Base-by-base conservation (phyloP, 2,888 invertebrate species). In the Drosophila recens region DNA sequence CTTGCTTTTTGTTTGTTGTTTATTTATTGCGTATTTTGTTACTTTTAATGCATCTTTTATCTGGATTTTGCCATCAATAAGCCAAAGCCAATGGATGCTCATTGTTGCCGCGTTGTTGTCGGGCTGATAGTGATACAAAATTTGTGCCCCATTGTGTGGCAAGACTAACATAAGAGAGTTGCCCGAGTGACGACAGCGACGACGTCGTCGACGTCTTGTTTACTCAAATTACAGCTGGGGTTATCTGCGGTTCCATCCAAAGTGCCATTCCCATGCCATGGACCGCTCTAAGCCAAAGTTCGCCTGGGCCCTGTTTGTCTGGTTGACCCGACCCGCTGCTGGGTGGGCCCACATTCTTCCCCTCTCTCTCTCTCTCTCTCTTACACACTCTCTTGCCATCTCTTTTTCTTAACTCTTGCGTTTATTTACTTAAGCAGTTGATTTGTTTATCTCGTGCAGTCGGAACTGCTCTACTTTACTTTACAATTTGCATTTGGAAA, bases 11-110 rank as follows among this genome's bases (percentile, higher is more conserved):
- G 81, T 79, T 77, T 80, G 81, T 15, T 84, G 82, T 84, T 86
- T 87, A 81, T 87, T 82, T 80, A 78, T 81, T 85, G 80, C 87
- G 81, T 82, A 88, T 88, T 83, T 79, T 81, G 86, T 86, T 86
- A 87, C 88, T 86, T 86, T 86, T 86, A 85, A 87, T 85, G 84
- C 84, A 87, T 86, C 88, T 83, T 86, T 86, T 85, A 83, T 85
- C 86, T 87, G 82, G 80, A 82, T 87, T 85, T 82, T 56, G 83
- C 76, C 88, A 86, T 83, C 88, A 82, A 80, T 80, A 80, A 80
- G 80, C 80, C 69, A 75, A 52, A 62, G 61, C 67, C 71, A 78
- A 62, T 77, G 70, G 64, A 62, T 61, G 80, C 65, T 57, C 52
- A 54, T 73, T 67, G 53, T 59, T 63, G 46, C 45, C 63, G 64